phyloP scores from a whole-genome alignment of 2,888 invertebrate species.

The Selenia dentaria region DNA sequence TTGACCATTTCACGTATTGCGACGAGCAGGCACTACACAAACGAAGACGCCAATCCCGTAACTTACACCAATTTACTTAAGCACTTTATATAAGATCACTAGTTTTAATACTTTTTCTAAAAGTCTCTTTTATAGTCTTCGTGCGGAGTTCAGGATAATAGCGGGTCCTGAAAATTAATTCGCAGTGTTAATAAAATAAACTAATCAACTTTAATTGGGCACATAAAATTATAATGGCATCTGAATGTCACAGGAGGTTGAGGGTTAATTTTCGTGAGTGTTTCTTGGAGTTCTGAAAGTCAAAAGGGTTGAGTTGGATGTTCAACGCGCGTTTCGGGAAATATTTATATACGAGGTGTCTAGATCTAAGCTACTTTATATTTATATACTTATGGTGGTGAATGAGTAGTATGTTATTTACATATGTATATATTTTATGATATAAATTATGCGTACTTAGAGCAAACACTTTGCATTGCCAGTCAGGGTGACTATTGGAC shows the following conservation, averaged over 20 bases:
- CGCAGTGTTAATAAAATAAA: slow-evolving; percentile 46
- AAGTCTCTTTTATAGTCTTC: slow-evolving; percentile 69
- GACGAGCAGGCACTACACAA: slow-evolving; percentile 60
- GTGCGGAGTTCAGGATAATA: slow-evolving; percentile 73
- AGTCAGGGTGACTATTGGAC: too few relatives aligned
- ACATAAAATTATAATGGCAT: slow-evolving; percentile 22
- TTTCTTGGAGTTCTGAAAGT: slow-evolving; percentile 18
- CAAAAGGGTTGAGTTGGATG: slow-evolving; percentile 5
- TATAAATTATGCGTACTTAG: too few relatives aligned
- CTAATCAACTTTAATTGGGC: slow-evolving; percentile 41
- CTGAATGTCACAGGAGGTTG: slow-evolving; percentile 14
- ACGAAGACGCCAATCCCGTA: slow-evolving; percentile 54
- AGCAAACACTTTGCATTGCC: too few relatives aligned
- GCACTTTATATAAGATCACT: slow-evolving; percentile 64
- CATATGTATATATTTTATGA: too few relatives aligned
- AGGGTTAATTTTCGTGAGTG: slow-evolving; percentile 17
- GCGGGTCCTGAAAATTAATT: slow-evolving; percentile 77
- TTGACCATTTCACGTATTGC: slow-evolving; percentile 82
- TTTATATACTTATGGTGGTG: too few relatives aligned
- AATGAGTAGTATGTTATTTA: too few relatives aligned
- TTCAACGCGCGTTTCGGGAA: not conserved
- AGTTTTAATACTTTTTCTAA: slow-evolving; percentile 45
- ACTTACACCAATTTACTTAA: slow-evolving; percentile 52
- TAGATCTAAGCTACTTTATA: too few relatives aligned
- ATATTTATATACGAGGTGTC: not conserved